These are phyloP conservation scores for Catharus bicknelli DNA, from an alignment of 2,113 vertebrate species.

Conservation along the genomic window DNA sequence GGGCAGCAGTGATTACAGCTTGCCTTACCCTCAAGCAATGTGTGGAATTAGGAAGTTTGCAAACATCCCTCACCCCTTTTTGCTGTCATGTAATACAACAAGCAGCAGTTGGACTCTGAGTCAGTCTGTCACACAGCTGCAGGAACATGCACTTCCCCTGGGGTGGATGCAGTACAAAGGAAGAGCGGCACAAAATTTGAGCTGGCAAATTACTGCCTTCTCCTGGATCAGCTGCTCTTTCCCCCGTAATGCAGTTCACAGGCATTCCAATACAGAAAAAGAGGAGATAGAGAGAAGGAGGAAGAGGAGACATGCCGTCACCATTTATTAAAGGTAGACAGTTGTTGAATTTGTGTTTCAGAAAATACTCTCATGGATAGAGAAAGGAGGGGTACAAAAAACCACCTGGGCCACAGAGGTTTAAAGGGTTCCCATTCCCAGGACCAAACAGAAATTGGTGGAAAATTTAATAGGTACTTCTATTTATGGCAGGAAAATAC, in stretches of 20 bases:
- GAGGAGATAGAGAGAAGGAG: not conserved
- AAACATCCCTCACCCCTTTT: not conserved
- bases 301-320: not conserved
- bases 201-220: not conserved
- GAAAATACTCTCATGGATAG: not conserved
- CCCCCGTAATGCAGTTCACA: not conserved
- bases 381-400: not conserved
- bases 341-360: constrained; percentile 13
- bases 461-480: not conserved
- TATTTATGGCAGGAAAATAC: not conserved
- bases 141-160: not conserved
- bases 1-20: not conserved
- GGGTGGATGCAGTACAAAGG: not conserved
- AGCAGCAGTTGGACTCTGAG: not conserved
- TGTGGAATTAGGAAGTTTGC: constrained; percentile 25
- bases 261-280: not conserved
- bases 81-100: not conserved
- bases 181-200: not conserved
- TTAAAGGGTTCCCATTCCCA: not conserved
- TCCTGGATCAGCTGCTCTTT: not conserved
- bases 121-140: not conserved
- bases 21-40: not conserved
- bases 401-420: not conserved
- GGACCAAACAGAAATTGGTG: not conserved
- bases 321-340: not conserved